phyloP scores from a whole-genome alignment of 2,888 invertebrate genomes.

The Notodonta dromedarius region DNA sequence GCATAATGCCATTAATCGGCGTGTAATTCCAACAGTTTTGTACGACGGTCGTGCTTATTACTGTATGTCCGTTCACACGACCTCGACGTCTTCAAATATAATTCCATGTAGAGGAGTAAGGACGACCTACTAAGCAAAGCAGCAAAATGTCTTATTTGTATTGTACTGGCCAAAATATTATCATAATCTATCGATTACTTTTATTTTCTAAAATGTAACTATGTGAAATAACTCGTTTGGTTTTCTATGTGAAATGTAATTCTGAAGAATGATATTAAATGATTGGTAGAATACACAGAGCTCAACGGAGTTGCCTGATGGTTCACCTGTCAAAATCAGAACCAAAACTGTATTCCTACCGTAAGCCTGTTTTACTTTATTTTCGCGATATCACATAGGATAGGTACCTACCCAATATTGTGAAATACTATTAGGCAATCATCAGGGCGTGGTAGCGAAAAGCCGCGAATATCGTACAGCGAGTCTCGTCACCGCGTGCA shows the following conservation, averaged over 20 bases:
- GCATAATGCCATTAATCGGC: slow-evolving; percentile 34
- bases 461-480: slow-evolving; percentile 18
- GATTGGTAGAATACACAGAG: too few species aligned
- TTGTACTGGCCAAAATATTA: background rate
- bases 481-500: slow-evolving; percentile 29
- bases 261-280: too few species aligned
- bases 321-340: too few species aligned
- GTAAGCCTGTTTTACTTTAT: too few species aligned
- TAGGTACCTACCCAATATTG: background rate
- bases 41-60: slow-evolving; percentile 34
- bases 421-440: slow-evolving; percentile 13
- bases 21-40: slow-evolving; percentile 34
- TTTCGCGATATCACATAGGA: too few species aligned
- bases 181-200: background rate
- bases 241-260: too few species aligned
- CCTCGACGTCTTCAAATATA: slow-evolving; percentile 20
- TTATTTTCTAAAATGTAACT: too few species aligned
- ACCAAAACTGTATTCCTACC: too few species aligned
- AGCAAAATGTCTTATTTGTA: background rate
- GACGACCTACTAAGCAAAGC: background rate
- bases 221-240: too few species aligned
- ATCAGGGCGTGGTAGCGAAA: slow-evolving; percentile 18
- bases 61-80: slow-evolving; percentile 36
- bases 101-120: background rate
- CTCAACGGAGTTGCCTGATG: too few species aligned